These are phyloP conservation scores for Chouioia cunea DNA, from an alignment of 2,888 invertebrate genomes.

Conservation along the genomic window DNA sequence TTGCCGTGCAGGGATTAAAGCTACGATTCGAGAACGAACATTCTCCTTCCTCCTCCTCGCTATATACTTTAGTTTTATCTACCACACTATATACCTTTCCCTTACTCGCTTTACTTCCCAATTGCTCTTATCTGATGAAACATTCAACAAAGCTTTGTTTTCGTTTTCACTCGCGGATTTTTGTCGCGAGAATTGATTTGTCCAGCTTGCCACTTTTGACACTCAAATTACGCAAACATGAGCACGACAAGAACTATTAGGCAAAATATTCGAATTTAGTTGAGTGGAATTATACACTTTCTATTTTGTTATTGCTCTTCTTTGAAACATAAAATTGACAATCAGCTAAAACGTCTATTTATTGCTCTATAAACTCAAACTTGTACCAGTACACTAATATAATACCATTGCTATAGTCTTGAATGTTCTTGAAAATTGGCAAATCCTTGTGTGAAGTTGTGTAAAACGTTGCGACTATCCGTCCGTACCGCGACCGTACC, in stretches of 20 bases:
- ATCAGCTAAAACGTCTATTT: conserved; percentile 34
- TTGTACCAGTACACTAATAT: no score
- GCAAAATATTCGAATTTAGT: no score
- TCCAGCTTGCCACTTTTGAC: no score
- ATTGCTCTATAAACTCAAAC: conserved; percentile 37
- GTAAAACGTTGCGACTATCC: background rate
- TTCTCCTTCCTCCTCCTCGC: conserved; percentile 28
- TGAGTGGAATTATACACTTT: conserved; percentile 33
- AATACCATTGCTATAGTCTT: background rate
- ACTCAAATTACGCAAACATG: no score
- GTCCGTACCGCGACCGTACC: no score
- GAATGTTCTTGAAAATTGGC: background rate
- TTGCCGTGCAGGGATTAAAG: conserved; percentile 55
- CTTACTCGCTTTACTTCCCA: background rate
- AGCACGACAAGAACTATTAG: no score
- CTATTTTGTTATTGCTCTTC: conserved; percentile 34
- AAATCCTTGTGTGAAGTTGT: background rate
- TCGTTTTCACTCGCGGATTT: no score
- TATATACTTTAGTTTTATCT: conserved; percentile 13
- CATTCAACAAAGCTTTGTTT: no score
- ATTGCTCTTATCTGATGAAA: no score
- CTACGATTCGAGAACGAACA: conserved; percentile 46
- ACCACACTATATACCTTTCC: background rate
- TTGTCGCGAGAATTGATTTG: no score
- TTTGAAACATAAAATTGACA: conserved; percentile 31